Base-by-base conservation (phyloP, 2,113 vertebrate species). In the Crotalus viridis region DNA sequence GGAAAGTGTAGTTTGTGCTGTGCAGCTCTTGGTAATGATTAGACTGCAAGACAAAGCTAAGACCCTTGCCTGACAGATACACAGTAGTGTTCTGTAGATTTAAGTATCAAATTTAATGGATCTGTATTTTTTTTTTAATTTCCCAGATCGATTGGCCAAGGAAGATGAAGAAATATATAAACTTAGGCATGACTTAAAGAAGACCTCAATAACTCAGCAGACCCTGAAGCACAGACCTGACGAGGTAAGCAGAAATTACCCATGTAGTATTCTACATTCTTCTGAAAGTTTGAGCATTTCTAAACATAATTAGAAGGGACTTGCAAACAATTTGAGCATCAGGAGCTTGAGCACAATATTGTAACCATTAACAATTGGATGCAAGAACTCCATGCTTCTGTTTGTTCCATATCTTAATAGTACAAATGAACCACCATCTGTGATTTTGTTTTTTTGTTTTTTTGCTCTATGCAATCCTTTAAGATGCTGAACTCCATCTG, bases 101-200 rank as follows among this genome's bases (percentile, higher is more conserved):
- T 7, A 56, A 1, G 0, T 0, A 91, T 89, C 33, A 59, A 46
- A 26, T 59, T 59, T 43, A 7, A 13, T 57, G 87, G 3, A 26
- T 69, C 87, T 61, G 96, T 89, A 6, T 0, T 74, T 39, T 39
- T 39, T 74, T 81, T 81, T 39, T 21, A 0, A 81, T 88, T 56
- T 92, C 96, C 81, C 94, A 99, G 99, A 99, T 96, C 98, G 97
- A 95, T 95, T 98, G 22, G 97, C 98, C 95, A 99, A 99, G 98
- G 99, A 99, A 97, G 99, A 99, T 88, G 99, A 99, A 96, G 99
- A 99, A 94, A 99, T 99, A 94, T 99, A 99, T 97, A 99, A 99
- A 97, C 98, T 99, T 92, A 98, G 99, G 86, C 98, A 99, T 57
- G 98, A 99, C 95, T 97, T 99, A 95, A 99, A 98, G 96, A 99